Conservation (phyloP, 2,797 vertebrate species). For the Acanthopagrus latus region DNA sequence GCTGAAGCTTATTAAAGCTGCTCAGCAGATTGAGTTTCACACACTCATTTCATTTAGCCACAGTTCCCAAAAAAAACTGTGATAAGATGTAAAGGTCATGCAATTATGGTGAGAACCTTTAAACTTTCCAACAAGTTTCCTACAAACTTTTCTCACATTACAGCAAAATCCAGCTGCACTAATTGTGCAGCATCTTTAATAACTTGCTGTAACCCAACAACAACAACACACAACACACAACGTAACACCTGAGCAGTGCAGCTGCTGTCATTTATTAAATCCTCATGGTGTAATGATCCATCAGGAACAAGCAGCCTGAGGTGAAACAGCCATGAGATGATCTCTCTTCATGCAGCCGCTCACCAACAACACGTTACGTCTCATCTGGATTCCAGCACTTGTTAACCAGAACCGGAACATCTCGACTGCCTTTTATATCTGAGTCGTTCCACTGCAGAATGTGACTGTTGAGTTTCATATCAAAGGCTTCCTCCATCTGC, state of each 20-base stretch:
- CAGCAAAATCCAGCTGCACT: not conserved
- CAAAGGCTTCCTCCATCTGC: constrained; percentile 3
- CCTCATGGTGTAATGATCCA: constrained; percentile 27
- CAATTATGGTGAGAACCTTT: constrained; percentile 18
- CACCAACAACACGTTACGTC: not conserved
- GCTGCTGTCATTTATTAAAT: constrained; percentile 37
- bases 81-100: constrained; percentile 38
- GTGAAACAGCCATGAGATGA: not conserved
- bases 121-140: constrained; percentile 6
- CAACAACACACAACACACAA: not conserved
- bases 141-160: not conserved
- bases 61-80: not conserved
- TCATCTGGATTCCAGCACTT: not conserved
- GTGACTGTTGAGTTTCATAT: constrained; percentile 20
- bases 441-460: constrained; percentile 1
- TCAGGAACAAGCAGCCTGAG: constrained; percentile 16
- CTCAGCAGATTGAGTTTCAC: constrained; percentile 20
- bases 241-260: constrained; percentile 23
- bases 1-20: constrained; percentile 17
- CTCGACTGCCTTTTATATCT: not conserved
- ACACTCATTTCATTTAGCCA: constrained; percentile 21
- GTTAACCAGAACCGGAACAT: constrained; percentile 8
- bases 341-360: constrained; percentile 12
- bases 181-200: constrained; percentile 6
- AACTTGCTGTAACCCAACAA: constrained; percentile 5